A percentile compares a stretch with the other conserved stretches of the same genome.
phyloP scores from a whole-genome alignment of 2,113 vertebrate genomes.

The Phrynocephalus versicolor region DNA sequence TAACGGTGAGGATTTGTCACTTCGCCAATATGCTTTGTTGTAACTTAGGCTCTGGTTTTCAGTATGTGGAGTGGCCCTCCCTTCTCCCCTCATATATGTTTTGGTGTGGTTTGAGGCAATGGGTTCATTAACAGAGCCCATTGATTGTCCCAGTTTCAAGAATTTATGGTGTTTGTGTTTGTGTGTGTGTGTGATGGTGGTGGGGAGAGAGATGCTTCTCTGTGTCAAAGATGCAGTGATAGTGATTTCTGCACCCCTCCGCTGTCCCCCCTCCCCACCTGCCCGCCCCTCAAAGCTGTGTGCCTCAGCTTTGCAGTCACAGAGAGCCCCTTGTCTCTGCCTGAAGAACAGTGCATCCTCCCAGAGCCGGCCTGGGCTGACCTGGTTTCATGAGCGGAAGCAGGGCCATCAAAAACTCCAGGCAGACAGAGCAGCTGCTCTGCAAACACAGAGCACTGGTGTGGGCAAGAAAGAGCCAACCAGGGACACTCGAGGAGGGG shows the following conservation, averaged over 20 bases:
- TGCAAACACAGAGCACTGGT: constrained; percentile 2
- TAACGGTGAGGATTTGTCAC: too few species aligned
- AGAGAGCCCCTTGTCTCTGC: constrained; percentile 26
- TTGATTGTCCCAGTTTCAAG: not conserved
- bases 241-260: too few species aligned
- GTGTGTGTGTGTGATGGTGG: too few species aligned
- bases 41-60: too few species aligned
- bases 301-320: not conserved
- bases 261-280: too few species aligned
- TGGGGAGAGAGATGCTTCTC: not conserved
- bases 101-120: not conserved
- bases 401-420: not conserved
- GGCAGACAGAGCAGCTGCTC: constrained; percentile 19
- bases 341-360: constrained; percentile 14
- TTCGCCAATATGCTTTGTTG: too few species aligned
- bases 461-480: not conserved
- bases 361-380: constrained; percentile 20
- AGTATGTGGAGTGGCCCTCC: too few species aligned
- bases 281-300: not conserved
- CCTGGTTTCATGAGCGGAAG: not conserved
- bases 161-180: not conserved
- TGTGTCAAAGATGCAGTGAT: not conserved
- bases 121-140: not conserved
- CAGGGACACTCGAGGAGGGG: not conserved
- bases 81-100: not conserved